These are phyloP conservation scores for Spheniscus mendiculus DNA, from an alignment of 2,113 vertebrate species.

Conservation along the genomic window DNA sequence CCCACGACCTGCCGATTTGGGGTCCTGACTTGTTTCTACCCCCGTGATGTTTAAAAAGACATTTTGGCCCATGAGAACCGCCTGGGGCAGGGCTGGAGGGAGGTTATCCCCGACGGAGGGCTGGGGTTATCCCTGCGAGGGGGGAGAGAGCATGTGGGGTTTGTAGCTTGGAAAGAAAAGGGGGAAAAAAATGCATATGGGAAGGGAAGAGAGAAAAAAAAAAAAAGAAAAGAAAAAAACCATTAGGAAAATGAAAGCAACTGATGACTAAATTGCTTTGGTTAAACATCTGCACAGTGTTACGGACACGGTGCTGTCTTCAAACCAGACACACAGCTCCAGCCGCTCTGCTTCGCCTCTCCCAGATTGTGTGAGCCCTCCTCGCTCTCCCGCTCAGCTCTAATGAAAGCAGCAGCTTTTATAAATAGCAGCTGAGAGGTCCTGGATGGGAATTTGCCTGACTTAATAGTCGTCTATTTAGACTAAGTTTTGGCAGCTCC, in stretches of 20 bases:
- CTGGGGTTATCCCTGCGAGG: not conserved
- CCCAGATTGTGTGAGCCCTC: not conserved
- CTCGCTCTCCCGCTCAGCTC: not conserved
- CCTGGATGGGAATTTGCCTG: not conserved
- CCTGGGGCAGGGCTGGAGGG: not conserved
- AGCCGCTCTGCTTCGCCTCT: not conserved
- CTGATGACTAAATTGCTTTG: not conserved
- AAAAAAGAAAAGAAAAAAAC: too few species aligned
- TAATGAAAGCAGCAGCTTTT: not conserved
- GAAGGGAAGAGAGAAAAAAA: not conserved
- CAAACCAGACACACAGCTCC: not conserved
- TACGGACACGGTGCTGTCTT: not conserved
- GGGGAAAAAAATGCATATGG: not conserved
- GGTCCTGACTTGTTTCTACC: not conserved
- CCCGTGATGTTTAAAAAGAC: rapidly evolving
- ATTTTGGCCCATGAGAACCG: not conserved
- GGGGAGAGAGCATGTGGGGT: too few species aligned
- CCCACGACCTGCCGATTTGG: not conserved
- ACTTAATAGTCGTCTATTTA: not conserved
- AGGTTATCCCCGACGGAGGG: not conserved
- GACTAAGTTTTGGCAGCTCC: not conserved
- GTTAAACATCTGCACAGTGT: not conserved
- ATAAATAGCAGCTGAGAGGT: not conserved
- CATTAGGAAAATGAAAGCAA: not conserved
- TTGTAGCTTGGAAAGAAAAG: not conserved